Conservation (phyloP, 2,888 invertebrate genomes). For the Microplitis manilae region DNA sequence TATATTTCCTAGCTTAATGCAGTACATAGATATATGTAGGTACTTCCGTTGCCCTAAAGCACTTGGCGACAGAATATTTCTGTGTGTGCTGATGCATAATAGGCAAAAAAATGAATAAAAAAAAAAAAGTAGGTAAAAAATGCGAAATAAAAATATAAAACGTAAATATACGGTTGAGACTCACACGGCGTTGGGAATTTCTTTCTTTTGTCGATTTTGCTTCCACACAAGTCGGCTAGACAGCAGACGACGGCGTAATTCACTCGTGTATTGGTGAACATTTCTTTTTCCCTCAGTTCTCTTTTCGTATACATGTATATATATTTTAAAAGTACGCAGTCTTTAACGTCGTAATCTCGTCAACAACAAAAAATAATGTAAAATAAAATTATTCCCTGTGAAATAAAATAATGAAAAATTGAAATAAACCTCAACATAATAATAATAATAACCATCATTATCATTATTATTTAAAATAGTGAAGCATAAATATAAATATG, state of each 20-base stretch:
- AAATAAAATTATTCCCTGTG: conserved; percentile 12
- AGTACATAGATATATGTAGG: not conserved
- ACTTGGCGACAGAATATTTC: conserved; percentile 26
- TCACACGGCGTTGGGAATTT: conserved; percentile 4
- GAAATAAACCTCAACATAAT: not conserved
- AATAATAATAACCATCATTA: not conserved
- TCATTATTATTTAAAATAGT: too few relatives aligned
- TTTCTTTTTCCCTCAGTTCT: conserved; percentile 24
- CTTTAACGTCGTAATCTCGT: conserved; percentile 10
- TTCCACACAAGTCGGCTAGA: conserved; percentile 10
- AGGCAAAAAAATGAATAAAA: not conserved
- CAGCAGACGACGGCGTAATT: conserved; percentile 34
- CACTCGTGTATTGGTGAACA: conserved; percentile 34
- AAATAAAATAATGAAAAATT: not conserved
- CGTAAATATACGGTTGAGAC: not conserved
- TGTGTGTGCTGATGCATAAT: conserved; percentile 26
- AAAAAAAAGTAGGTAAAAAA: conserved; percentile 2
- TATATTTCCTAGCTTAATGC: too few relatives aligned
- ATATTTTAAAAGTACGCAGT: conserved; percentile 10
- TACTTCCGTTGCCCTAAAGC: conserved; percentile 14
- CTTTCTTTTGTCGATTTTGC: conserved; percentile 30
- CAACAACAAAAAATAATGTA: not conserved
- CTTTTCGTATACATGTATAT: not conserved
- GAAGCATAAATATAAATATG: too few relatives aligned
- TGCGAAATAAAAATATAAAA: conserved; percentile 11